Evolutionary conservation across 2,888 invertebrate species (phyloP).

Genomic region (Lottia gigantea): DNA sequence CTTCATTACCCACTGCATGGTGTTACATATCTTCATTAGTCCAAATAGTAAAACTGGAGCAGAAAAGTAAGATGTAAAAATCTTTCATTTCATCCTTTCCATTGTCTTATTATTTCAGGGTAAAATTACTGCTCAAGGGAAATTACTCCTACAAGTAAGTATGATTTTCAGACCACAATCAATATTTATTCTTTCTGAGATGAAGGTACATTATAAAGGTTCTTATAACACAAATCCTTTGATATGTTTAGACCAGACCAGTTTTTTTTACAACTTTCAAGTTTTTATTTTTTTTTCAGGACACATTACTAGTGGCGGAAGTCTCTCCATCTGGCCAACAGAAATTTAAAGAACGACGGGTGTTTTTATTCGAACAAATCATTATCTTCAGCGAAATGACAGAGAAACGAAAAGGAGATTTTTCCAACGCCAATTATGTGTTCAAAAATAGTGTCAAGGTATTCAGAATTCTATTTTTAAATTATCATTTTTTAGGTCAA

Average conservation of each 20-base stretch:
- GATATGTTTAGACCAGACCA: no score
- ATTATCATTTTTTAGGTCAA: no score
- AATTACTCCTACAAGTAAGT: constrained; percentile 81
- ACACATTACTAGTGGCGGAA: constrained; percentile 69
- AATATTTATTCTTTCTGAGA: no score
- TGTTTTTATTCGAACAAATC: constrained; percentile 98
- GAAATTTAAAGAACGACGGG: constrained; percentile 86
- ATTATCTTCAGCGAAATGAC: constrained; percentile 91
- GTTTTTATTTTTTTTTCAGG: constrained; percentile 47
- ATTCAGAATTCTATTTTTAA: constrained; percentile 11
- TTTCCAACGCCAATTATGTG: constrained; percentile 91
- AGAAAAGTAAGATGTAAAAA: no score
- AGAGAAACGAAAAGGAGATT: constrained; percentile 85
- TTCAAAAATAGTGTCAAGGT: constrained; percentile 94
- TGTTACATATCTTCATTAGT: no score
- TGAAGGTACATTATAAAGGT: no score
- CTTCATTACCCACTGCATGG: no score
- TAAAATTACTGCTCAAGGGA: constrained; percentile 96
- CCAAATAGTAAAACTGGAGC: no score
- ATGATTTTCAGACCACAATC: no score
- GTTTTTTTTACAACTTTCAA: no score
- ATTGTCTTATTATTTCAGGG: constrained; percentile 78
- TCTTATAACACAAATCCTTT: no score
- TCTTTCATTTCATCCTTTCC: no score
- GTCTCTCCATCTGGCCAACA: constrained; percentile 67